A percentile compares a stretch with the other conserved stretches of the same genome.
These are phyloP conservation scores for Sitobion miscanthi DNA, from an alignment of 1,140 invertebrate species.

Conservation along the genomic window DNA sequence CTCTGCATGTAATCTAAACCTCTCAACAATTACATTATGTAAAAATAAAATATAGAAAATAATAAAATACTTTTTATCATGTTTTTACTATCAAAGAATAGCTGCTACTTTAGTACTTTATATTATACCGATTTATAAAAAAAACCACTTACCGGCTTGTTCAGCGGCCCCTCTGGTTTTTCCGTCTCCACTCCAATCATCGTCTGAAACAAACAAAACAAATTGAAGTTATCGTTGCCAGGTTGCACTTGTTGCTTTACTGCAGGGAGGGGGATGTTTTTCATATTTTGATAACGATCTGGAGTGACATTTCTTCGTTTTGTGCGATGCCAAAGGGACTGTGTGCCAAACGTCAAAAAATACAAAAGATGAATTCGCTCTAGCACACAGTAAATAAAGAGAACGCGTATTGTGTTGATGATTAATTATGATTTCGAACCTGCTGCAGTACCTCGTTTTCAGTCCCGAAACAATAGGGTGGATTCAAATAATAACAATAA, in stretches of 20 bases:
- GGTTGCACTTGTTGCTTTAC: neutral
- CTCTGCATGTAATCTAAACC: neutral
- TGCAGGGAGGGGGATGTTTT: neutral
- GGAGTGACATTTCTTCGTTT: neutral
- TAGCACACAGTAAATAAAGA: neutral
- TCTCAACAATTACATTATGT: neutral
- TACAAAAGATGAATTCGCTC: neutral
- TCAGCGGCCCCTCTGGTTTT: slow-evolving; percentile 65
- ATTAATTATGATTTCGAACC: slow-evolving; percentile 25
- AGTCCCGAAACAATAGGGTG: neutral
- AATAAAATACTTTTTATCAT: neutral
- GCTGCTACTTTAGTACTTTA: neutral
- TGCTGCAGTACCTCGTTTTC: neutral
- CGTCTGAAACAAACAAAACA: slow-evolving; percentile 62
- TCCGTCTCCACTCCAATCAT: slow-evolving; percentile 66
- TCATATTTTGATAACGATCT: neutral
- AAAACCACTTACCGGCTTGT: slow-evolving; percentile 62
- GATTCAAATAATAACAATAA: neutral
- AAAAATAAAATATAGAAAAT: neutral
- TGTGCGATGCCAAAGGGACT: too few species aligned
- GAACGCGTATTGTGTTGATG: neutral
- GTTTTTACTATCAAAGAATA: neutral
- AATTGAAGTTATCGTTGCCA: neutral
- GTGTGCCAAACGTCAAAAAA: neutral
- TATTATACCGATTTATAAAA: neutral